phyloP scores from a whole-genome alignment of 2,113 vertebrate species.

The Sylvia atricapilla region DNA sequence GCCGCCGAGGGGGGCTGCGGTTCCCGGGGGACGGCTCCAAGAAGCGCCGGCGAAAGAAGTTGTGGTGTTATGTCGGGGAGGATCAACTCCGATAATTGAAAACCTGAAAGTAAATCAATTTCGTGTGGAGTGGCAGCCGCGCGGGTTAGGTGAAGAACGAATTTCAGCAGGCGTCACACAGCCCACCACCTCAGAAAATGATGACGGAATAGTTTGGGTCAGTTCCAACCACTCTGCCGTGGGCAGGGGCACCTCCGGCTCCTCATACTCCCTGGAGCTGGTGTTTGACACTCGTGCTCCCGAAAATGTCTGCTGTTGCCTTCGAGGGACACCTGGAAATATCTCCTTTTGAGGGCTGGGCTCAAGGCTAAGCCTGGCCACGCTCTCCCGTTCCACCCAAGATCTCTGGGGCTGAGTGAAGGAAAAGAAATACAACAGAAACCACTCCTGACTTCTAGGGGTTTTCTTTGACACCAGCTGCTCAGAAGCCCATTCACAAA shows the following conservation, averaged over 20 bases:
- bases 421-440: not conserved
- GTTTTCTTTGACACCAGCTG: not conserved
- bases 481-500: not conserved
- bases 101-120: not conserved
- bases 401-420: not conserved
- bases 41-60: not conserved
- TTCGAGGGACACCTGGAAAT: not conserved
- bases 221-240: not conserved
- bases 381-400: rapidly evolving
- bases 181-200: rapidly evolving
- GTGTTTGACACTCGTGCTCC: rapidly evolving
- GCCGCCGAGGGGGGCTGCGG: rapidly evolving
- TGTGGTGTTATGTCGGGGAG: rapidly evolving
- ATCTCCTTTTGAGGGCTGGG: not conserved
- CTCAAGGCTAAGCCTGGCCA: not conserved
- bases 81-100: not conserved
- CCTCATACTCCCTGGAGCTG: not conserved
- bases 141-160: not conserved
- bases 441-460: not conserved
- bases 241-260: not conserved
- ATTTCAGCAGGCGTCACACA: no score
- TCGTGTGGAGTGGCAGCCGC: not conserved
- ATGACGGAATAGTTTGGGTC: not conserved
- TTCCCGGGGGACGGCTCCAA: rapidly evolving
- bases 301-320: not conserved